phyloP scores from a whole-genome alignment of 2,797 vertebrate species.

The Diglossa cyanea region DNA sequence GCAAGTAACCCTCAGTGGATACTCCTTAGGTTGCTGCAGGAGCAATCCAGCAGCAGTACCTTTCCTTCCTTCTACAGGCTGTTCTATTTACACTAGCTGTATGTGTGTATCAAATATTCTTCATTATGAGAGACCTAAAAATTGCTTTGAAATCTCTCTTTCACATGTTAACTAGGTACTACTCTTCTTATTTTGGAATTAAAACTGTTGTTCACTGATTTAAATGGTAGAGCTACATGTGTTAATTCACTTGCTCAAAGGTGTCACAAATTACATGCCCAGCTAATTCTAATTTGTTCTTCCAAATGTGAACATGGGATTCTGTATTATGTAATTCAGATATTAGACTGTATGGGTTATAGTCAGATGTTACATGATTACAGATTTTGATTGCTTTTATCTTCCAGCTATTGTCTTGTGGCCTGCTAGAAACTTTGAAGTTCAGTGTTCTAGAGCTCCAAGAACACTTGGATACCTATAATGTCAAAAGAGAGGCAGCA shows the following conservation, averaged over 20 bases:
- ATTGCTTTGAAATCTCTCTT: background rate
- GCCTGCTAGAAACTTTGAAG: conserved; percentile 93
- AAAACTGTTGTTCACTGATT: background rate
- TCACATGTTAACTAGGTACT: background rate
- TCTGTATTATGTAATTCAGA: background rate
- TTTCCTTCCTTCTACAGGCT: background rate
- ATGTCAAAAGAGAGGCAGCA: conserved; percentile 90
- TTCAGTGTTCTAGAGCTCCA: conserved; percentile 97
- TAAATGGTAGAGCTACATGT: background rate
- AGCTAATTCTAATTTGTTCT: background rate
- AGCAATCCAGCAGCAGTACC: background rate
- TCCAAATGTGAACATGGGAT: background rate
- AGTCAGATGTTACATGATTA: background rate
- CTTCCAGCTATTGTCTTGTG: conserved; percentile 91
- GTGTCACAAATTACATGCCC: background rate
- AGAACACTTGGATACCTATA: conserved; percentile 97
- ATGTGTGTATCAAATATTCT: background rate
- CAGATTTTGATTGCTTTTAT: conserved; percentile 20
- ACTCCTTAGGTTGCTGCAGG: background rate
- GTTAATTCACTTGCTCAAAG: background rate
- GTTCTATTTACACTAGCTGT: background rate
- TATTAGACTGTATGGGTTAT: background rate
- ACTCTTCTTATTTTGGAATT: background rate
- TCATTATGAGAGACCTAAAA: background rate
- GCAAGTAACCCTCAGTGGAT: background rate